A percentile compares a stretch with the other conserved stretches of the same genome.
phyloP scores from a whole-genome alignment of 2,797 vertebrate species.

The Myiotriccus ornatus region DNA sequence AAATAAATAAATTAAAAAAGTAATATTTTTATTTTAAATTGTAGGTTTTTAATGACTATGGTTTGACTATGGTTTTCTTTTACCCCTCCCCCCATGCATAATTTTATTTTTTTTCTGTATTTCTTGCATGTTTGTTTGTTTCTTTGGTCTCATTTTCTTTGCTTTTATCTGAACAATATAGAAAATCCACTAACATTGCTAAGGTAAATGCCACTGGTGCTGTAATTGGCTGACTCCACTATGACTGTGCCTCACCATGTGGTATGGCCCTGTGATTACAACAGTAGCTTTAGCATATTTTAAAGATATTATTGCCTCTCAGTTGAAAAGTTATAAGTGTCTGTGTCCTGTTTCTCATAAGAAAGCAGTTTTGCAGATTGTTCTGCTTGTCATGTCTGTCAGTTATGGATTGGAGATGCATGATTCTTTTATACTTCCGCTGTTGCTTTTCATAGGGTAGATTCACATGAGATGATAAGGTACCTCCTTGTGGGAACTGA shows the following conservation, averaged over 20 bases:
- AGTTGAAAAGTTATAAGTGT: neutral
- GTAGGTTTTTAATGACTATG: neutral
- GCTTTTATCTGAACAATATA: neutral
- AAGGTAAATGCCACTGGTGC: neutral
- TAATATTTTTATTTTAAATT: neutral
- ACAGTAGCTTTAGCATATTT: neutral
- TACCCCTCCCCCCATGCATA: neutral
- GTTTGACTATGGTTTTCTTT: neutral
- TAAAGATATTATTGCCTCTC: neutral
- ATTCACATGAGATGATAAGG: neutral
- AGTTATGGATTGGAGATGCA: fast-evolving
- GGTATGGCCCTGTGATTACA: neutral
- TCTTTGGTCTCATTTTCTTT: neutral
- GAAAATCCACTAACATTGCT: neutral
- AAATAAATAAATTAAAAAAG: neutral
- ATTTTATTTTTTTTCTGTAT: neutral
- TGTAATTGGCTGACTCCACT: neutral
- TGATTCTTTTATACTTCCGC: neutral
- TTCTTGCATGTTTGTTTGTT: neutral
- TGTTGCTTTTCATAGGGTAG: neutral
- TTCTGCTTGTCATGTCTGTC: neutral
- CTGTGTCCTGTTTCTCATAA: neutral
- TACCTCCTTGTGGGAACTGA: neutral
- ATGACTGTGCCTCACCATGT: neutral
- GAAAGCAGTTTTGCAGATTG: neutral